Conservation (phyloP, 2,888 invertebrate genomes). For the Nomada ruficornis region DNA sequence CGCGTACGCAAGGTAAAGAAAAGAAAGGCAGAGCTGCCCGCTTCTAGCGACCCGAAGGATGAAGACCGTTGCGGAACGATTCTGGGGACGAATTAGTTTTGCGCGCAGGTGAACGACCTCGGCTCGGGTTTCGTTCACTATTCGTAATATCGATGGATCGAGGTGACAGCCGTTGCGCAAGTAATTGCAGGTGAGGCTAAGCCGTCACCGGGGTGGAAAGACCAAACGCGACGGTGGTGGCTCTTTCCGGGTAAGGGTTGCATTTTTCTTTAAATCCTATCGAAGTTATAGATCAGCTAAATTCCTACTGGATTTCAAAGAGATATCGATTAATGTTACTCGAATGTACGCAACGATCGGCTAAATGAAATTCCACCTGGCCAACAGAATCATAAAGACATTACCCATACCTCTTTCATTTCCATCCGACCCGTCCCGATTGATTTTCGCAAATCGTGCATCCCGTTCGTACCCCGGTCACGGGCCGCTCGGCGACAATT, state of each 20-base stretch:
- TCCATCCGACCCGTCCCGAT: not conserved
- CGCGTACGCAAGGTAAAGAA: conserved; percentile 15
- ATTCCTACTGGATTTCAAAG: no score
- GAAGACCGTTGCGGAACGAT: conserved; percentile 55
- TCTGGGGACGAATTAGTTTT: conserved; percentile 57
- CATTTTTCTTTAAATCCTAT: not conserved
- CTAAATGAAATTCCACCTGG: not conserved
- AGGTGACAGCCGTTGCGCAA: conserved; percentile 30
- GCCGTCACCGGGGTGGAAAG: conserved; percentile 18
- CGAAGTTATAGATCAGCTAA: no score
- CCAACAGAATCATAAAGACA: not conserved
- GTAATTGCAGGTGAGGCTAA: no score
- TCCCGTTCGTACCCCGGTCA: conserved; percentile 21
- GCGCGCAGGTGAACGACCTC: conserved; percentile 52
- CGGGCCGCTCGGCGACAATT: conserved; percentile 24
- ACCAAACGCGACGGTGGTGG: not conserved
- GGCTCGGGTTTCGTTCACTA: conserved; percentile 22
- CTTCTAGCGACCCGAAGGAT: conserved; percentile 44
- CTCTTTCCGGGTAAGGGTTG: conserved; percentile 12
- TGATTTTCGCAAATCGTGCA: not conserved
- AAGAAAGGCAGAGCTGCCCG: not conserved
- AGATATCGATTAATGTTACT: not conserved
- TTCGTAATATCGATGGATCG: conserved; percentile 42
- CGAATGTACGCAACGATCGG: no score
- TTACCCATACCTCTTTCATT: not conserved